Evolutionary conservation across 2,797 vertebrate species (phyloP).

Genomic region (Karalla daura): DNA sequence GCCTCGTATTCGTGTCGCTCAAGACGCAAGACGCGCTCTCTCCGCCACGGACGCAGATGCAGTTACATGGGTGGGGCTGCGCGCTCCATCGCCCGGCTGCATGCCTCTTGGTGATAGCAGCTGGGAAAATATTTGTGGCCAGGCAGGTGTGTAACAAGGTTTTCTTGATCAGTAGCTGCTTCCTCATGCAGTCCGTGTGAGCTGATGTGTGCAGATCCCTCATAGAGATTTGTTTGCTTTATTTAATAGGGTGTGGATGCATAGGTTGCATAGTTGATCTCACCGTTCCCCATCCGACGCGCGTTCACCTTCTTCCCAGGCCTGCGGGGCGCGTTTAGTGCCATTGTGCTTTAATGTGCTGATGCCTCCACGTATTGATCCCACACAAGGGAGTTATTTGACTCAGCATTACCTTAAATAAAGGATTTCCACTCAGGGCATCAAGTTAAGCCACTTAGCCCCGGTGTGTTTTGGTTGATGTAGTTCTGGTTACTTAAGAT

Average conservation of each 20-base stretch:
- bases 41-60: conserved; percentile 8
- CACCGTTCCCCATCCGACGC: conserved; percentile 25
- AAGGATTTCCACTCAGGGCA: conserved; percentile 3
- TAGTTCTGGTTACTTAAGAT: too few species aligned
- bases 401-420: conserved; percentile 6
- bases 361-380: conserved; percentile 31
- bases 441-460: neutral
- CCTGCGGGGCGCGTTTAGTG: conserved; percentile 24
- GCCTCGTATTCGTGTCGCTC: conserved; percentile 24
- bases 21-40: conserved; percentile 17
- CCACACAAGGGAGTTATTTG: neutral
- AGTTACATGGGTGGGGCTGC: conserved; percentile 19
- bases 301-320: conserved; percentile 2
- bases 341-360: conserved; percentile 20
- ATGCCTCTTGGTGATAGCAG: conserved; percentile 23
- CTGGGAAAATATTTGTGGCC: conserved; percentile 31
- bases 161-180: conserved; percentile 38
- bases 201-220: neutral
- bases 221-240: neutral
- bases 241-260: conserved; percentile 14
- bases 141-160: conserved; percentile 52
- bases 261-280: conserved; percentile 12
- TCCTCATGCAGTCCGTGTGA: conserved; percentile 13
- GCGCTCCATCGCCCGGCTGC: conserved; percentile 22
- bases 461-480: too few species aligned